phyloP scores from a whole-genome alignment of 2,797 vertebrate species.

The Anas bahamensis region DNA sequence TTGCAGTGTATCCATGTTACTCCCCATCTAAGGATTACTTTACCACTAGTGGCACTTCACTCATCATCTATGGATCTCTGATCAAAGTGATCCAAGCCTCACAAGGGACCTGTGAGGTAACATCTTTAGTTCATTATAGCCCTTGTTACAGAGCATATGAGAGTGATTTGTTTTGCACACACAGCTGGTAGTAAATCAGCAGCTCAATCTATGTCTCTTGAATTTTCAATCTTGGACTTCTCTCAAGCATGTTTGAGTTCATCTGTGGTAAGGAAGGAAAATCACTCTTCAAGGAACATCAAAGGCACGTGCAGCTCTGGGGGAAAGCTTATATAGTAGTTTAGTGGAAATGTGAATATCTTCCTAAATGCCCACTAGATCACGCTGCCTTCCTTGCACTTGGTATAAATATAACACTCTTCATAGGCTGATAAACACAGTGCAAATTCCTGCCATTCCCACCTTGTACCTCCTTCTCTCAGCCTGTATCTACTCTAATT shows the following conservation, averaged over 20 bases:
- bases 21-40: not conserved
- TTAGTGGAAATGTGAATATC: not conserved
- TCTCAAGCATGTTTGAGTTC: slow-evolving; percentile 21
- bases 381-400: slow-evolving; percentile 1
- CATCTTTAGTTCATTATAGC: not conserved
- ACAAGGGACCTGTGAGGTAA: not conserved
- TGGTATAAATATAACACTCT: slow-evolving; percentile 38
- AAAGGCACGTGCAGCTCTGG: not conserved
- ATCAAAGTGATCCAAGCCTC: not conserved
- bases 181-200: slow-evolving; percentile 37
- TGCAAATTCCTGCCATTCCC: slow-evolving; percentile 44
- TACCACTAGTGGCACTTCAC: not conserved
- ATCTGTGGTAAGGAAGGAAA: not conserved
- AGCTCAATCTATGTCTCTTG: not conserved
- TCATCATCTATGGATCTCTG: not conserved
- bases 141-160: not conserved
- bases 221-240: slow-evolving; percentile 45
- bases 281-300: not conserved
- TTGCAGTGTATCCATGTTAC: not conserved
- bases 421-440: slow-evolving; percentile 42
- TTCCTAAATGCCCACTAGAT: slow-evolving; percentile 22
- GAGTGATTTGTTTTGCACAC: slow-evolving; percentile 19
- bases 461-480: slow-evolving; percentile 27
- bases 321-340: not conserved
- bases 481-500: not conserved